A percentile compares a stretch with the other conserved stretches of the same genome.
Evolutionary conservation across 2,797 vertebrate genomes (phyloP).

Genomic region (Orestias chungarensis): DNA sequence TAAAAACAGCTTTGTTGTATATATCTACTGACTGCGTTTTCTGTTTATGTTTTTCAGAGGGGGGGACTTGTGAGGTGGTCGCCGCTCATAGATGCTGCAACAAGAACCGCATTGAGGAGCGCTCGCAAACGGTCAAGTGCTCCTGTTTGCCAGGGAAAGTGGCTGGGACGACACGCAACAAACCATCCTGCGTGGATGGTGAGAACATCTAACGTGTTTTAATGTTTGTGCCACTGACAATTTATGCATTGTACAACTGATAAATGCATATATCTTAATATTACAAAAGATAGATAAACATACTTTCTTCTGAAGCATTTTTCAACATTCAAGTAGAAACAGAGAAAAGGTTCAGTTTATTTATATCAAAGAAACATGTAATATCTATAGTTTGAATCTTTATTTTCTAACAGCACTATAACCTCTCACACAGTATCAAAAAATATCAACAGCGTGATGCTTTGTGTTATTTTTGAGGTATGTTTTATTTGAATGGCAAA

Average conservation of each 20-base stretch:
- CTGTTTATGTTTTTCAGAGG: slow-evolving; percentile 86
- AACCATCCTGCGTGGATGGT: slow-evolving; percentile 98
- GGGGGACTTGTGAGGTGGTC: slow-evolving; percentile 98
- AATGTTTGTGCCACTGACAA: neutral
- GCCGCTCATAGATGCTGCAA: slow-evolving; percentile 99
- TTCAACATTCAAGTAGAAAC: neutral
- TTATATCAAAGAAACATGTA: neutral
- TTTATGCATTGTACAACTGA: neutral
- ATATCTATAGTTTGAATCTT: neutral
- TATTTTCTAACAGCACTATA: neutral
- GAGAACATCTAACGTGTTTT: slow-evolving; percentile 60
- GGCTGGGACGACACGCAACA: slow-evolving; percentile 97
- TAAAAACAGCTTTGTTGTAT: neutral
- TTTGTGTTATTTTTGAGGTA: neutral
- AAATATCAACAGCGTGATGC: neutral
- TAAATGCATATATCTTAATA: neutral
- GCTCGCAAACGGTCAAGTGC: slow-evolving; percentile 99
- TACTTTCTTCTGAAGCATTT: neutral
- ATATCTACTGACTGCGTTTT: slow-evolving; percentile 35
- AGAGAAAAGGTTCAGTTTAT: neutral
- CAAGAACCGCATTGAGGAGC: slow-evolving; percentile 99
- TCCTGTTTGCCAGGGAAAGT: slow-evolving; percentile 99
- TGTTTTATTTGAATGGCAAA: neutral
- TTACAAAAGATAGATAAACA: neutral
- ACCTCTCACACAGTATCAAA: neutral